phyloP scores from a whole-genome alignment of 2,888 invertebrate species.

The Pharmacophagus antenor region DNA sequence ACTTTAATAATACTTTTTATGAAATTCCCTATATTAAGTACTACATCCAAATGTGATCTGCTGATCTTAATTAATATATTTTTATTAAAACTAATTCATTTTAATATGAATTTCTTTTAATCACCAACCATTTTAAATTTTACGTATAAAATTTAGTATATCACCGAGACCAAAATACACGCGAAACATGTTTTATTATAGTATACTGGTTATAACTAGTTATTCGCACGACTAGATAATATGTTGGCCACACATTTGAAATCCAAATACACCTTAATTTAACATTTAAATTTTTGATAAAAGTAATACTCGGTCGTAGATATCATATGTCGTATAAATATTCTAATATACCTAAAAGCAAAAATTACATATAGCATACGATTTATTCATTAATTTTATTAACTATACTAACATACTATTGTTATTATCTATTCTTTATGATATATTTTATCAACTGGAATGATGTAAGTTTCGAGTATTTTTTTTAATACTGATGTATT shows the following conservation, averaged over 20 bases:
- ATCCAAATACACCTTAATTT: slow-evolving; percentile 3
- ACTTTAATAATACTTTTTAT: too few relatives aligned
- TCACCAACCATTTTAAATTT: not conserved
- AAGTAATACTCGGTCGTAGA: not conserved
- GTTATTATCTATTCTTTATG: too few relatives aligned
- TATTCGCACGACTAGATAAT: slow-evolving; percentile 18
- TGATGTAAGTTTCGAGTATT: too few relatives aligned
- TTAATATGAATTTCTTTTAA: too few relatives aligned
- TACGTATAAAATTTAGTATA: not conserved
- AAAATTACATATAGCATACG: too few relatives aligned
- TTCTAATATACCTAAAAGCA: too few relatives aligned
- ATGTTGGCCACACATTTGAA: slow-evolving; percentile 18
- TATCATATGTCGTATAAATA: not conserved
- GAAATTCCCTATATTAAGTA: too few relatives aligned
- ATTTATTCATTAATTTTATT: too few relatives aligned
- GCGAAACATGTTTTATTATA: not conserved
- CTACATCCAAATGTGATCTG: too few relatives aligned
- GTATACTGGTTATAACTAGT: slow-evolving; percentile 22
- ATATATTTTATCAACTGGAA: too few relatives aligned
- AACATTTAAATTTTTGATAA: not conserved
- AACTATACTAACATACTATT: too few relatives aligned
- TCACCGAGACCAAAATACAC: not conserved
- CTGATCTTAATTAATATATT: not conserved
- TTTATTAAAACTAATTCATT: not conserved
- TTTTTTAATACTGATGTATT: too few relatives aligned